Evolutionary conservation across 2,888 invertebrate genomes (phyloP), one percentile per base, ranked within the genome.

Genomic region (Orthonychiurus folsomi): DNA sequence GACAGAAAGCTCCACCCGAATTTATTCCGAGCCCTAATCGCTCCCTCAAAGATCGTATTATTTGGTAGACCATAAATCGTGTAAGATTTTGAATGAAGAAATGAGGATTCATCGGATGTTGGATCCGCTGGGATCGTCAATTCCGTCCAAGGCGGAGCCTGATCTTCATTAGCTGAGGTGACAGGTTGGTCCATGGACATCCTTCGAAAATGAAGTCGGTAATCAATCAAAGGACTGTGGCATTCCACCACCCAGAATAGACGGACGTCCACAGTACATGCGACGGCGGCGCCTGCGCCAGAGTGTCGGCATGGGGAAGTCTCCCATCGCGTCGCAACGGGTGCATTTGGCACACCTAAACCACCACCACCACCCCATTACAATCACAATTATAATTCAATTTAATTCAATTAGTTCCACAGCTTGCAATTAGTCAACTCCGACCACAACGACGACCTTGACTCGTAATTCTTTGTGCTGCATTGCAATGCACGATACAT

Each of bases 191-290:
- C 59, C 1, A 18, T 18, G 20, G 59, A 53, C 24, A 67, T 68
- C 25, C 65, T 60, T 55, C 72, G 63, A 71, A 80, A 80, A 71
- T 76, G 74, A 74, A 84, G 78, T 70, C 80, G 80, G 68, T 84
- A 83, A 78, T 90, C 89, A 72, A 86, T 85, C 59, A 90, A 85
- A 1, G 86, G 84, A 37, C 87, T 85, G 76, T 88, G 86, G 61
- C 88, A 89, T 74, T 90, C 89, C 0, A 89, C 89, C 75, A 88
- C 87, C 90, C 90, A 91, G 59, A 88, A 84, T 1, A 91, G 80
- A 3, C 84, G 85, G 75, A 86, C 88, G 52, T 64, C 52, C 24
- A 72, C 59, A 58, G 54, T 65, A 20, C 56, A 56, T 12, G 52
- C 52, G 9, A 52, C 21, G n/a, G 48, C 48, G n/a, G 48, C n/a